Evolutionary conservation across 2,797 vertebrate species (phyloP).

Genomic region (Furcifer pardalis): DNA sequence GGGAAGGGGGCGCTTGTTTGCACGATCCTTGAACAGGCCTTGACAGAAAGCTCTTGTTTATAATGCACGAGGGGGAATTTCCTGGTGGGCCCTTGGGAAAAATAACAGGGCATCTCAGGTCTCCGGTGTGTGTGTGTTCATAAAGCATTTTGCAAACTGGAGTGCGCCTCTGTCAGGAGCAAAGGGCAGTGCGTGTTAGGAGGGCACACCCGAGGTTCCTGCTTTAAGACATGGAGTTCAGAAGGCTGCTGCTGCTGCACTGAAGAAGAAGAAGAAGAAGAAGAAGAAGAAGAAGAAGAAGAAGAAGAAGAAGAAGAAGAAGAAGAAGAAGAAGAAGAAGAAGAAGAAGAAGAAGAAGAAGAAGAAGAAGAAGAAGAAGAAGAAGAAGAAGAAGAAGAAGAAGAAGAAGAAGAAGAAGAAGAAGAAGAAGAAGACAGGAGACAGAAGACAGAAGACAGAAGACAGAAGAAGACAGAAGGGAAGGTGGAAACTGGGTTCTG

Average conservation of each 20-base stretch:
- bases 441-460: neutral
- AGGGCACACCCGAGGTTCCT: slow-evolving; percentile 42
- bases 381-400: no score
- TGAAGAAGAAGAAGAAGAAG: no score
- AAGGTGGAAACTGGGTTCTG: neutral
- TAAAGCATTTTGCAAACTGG: slow-evolving; percentile 42
- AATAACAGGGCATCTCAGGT: slow-evolving; percentile 15
- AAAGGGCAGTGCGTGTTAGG: slow-evolving; percentile 52
- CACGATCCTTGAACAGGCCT: slow-evolving; percentile 11
- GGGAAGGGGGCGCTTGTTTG: neutral
- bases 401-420: no score
- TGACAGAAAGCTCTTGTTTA: slow-evolving; percentile 29
- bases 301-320: no score
- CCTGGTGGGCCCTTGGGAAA: slow-evolving; percentile 26
- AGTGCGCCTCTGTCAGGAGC: slow-evolving; percentile 37
- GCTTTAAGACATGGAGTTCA: slow-evolving; percentile 39
- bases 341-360: no score
- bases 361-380: no score
- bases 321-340: no score
- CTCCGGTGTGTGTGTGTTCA: slow-evolving; percentile 53
- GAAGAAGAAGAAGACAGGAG: no score
- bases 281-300: no score
- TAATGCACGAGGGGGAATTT: slow-evolving; percentile 39
- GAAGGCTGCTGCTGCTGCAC: slow-evolving; percentile 48
- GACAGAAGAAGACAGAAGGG: slow-evolving; percentile 15